Conservation (phyloP, 2,888 invertebrate species). For the Neoitamus cyanurus region DNA sequence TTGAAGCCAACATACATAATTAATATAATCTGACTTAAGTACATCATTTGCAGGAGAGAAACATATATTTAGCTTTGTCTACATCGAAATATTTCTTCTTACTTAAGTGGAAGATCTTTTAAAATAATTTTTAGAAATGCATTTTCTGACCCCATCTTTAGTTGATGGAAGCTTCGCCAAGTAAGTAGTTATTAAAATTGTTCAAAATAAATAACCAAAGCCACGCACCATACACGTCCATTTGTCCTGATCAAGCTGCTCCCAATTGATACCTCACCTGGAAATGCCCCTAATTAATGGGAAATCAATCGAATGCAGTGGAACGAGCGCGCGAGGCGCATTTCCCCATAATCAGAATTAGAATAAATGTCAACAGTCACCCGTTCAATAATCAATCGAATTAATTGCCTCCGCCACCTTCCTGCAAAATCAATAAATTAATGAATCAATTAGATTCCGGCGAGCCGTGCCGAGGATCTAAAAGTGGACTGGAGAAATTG, state of each 20-base stretch:
- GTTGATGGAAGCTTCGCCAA: too few relatives aligned
- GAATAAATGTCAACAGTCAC: conserved; percentile 38
- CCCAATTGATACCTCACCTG: neutral
- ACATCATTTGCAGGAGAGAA: too few relatives aligned
- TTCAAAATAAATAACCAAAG: too few relatives aligned
- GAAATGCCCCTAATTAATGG: conserved; percentile 8
- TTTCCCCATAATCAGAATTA: conserved; percentile 25
- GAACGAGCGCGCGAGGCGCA: neutral
- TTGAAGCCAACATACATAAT: too few relatives aligned
- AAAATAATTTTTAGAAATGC: too few relatives aligned
- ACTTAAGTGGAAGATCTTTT: too few relatives aligned
- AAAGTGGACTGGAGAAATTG: neutral
- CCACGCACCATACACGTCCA: neutral
- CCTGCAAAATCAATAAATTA: conserved; percentile 49
- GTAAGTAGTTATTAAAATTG: too few relatives aligned
- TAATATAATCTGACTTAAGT: too few relatives aligned
- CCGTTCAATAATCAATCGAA: conserved; percentile 35
- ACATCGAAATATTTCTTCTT: too few relatives aligned
- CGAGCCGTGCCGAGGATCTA: conserved; percentile 29
- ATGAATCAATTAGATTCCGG: conserved; percentile 38
- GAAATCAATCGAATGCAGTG: neutral
- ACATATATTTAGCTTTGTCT: too few relatives aligned
- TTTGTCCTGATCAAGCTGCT: neutral
- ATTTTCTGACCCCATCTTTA: too few relatives aligned
- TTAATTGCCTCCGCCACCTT: conserved; percentile 41